phyloP scores from a whole-genome alignment of 2,888 invertebrate genomes.

The Tanytarsus gracilentus region DNA sequence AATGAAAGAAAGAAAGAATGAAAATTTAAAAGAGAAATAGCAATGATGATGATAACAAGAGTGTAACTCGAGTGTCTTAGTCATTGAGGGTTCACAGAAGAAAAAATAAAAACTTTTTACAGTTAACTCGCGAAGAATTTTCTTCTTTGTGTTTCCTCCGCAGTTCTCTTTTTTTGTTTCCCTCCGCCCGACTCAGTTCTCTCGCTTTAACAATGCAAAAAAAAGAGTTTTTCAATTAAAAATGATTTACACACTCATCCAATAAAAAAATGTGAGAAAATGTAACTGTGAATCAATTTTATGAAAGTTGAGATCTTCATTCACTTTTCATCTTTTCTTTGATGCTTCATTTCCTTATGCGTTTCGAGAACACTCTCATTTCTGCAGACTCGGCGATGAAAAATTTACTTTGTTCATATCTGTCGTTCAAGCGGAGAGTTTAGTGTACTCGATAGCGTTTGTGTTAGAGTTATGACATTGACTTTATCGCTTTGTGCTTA shows the following conservation, averaged over 20 bases:
- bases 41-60: slow-evolving; percentile 1
- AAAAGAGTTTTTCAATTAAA: not conserved
- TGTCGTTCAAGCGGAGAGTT: no score
- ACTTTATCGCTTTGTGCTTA: no score
- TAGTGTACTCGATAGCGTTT: no score
- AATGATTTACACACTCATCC: not conserved
- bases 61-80: not conserved
- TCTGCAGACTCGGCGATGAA: no score
- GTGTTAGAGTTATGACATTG: no score
- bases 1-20: slow-evolving; percentile 11
- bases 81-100: not conserved
- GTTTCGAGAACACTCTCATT: no score
- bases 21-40: not conserved
- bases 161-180: slow-evolving; percentile 5
- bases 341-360: no score
- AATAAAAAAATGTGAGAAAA: not conserved
- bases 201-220: slow-evolving; percentile 13
- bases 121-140: slow-evolving; percentile 13
- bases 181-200: not conserved
- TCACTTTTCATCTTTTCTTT: no score
- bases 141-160: no score
- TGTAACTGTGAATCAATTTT: slow-evolving; percentile 11
- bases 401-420: no score
- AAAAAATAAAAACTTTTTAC: slow-evolving; percentile 15
- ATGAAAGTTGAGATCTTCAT: no score